Evolutionary conservation across 2,888 invertebrate species (phyloP).

Genomic region (Synergus umbraculus): DNA sequence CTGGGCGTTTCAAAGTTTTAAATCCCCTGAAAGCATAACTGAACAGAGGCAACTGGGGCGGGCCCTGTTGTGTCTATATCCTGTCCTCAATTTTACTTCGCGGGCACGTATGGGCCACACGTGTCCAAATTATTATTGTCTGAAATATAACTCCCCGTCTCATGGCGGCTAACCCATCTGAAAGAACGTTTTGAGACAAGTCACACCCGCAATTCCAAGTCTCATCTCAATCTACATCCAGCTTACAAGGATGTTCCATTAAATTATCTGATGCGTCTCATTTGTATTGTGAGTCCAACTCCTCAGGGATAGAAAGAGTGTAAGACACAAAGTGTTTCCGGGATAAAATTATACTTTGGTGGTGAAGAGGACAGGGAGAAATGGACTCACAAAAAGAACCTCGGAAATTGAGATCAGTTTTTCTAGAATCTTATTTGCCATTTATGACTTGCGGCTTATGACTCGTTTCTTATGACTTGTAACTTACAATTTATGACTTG

Average conservation of each 20-base stretch:
- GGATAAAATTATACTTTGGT: conserved; percentile 1
- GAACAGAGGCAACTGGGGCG: conserved; percentile 6
- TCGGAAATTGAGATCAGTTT: not conserved
- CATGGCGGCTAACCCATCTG: conserved; percentile 45
- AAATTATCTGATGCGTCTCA: conserved; percentile 63
- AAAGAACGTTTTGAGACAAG: conserved; percentile 57
- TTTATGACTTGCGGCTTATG: too few species aligned
- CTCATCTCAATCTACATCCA: not conserved
- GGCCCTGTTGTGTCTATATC: conserved; percentile 66
- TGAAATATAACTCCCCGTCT: conserved; percentile 63
- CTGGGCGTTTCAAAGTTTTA: not conserved
- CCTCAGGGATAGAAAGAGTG: conserved; percentile 1
- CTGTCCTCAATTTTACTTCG: conserved; percentile 61
- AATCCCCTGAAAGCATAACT: conserved; percentile 8
- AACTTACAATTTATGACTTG: too few species aligned
- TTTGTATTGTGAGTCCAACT: conserved; percentile 49
- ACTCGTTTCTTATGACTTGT: too few species aligned
- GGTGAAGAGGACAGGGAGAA: not conserved
- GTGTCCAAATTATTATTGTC: conserved; percentile 75
- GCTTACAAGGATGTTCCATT: conserved; percentile 62
- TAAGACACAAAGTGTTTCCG: not conserved
- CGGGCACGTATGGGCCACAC: conserved; percentile 73
- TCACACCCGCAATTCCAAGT: conserved; percentile 51
- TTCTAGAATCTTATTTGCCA: too few species aligned
- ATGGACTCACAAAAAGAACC: not conserved